Base-by-base conservation (phyloP, 2,888 invertebrate genomes). In the Ligdia adustata region DNA sequence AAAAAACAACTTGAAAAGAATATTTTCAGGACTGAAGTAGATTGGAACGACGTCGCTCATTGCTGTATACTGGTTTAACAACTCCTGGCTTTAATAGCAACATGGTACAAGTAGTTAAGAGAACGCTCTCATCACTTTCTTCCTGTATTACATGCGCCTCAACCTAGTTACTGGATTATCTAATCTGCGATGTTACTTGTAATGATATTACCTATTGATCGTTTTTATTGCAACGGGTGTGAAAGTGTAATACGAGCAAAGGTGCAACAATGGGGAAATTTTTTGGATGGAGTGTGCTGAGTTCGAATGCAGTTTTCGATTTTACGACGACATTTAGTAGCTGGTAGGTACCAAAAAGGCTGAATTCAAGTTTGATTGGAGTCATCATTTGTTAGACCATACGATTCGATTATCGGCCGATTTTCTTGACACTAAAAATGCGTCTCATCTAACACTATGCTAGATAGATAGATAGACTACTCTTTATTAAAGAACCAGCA, bases 1-100 rank as follows among this genome's bases (percentile, higher is more conserved):
- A 77, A 69, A 74, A 73, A 70, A 62, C 6, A 70, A 62, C 12
- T 74, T 81, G 75, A 85, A 83, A 84, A 72, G 75, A 72, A 70
- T 66, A 72, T 74, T 76, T 79, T 82, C 75, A 78, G 68, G 52
- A 64, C 70, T 73, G 69, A 69, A 75, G 72, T 62, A 79, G 75
- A 82, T 82, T 82, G 79, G 70, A 80, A 75, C 57, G 60, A 66
- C 65, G 53, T 5, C 13, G 52, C 39, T 28, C 28, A 35, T 38
- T 31, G 14, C 31, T 42, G 40, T 42, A 35, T 29, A 62, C 65
- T 55, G 59, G 57, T 63, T 56, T 22, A 37, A 22, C 7, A 38
- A 48, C 42, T 54, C 43, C 50, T 42, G 6, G 32, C 22, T 42
- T 41, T 26, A 27, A 12, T 22, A 22, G 22, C 22, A 38, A 41